Conservation (phyloP, 2,888 invertebrate species). For the Heliconius charithonia region DNA sequence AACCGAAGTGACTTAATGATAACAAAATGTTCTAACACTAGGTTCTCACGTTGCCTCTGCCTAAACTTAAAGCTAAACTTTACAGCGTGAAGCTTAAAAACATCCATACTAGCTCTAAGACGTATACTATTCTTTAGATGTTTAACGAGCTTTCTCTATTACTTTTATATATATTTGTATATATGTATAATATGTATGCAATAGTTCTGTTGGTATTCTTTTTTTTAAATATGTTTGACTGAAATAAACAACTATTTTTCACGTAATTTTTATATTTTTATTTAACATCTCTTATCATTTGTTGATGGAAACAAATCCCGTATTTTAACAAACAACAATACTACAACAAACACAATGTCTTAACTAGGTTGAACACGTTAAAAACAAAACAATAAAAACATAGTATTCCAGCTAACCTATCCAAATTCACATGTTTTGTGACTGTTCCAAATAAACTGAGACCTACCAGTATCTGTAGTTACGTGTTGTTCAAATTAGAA, state of each 20-base stretch:
- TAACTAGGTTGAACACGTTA: neutral
- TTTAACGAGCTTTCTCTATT: neutral
- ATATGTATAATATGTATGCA: neutral
- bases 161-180: neutral
- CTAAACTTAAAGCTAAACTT: too few relatives aligned
- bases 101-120: neutral
- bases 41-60: too few relatives aligned
- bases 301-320: neutral
- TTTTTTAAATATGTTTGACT: neutral
- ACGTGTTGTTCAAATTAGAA: conserved; percentile 15
- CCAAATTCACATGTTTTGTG: neutral
- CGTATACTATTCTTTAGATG: neutral
- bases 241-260: neutral
- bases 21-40: too few relatives aligned
- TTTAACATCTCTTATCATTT: neutral
- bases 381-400: conserved; percentile 2
- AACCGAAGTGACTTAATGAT: too few relatives aligned
- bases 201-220: neutral
- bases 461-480: conserved; percentile 2
- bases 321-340: neutral
- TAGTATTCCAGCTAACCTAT: neutral
- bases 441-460: neutral
- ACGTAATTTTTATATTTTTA: neutral
- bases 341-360: neutral
- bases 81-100: too few relatives aligned